Evolutionary conservation across 2,113 vertebrate species (phyloP).

Genomic region (Muntiacus muntjak): DNA sequence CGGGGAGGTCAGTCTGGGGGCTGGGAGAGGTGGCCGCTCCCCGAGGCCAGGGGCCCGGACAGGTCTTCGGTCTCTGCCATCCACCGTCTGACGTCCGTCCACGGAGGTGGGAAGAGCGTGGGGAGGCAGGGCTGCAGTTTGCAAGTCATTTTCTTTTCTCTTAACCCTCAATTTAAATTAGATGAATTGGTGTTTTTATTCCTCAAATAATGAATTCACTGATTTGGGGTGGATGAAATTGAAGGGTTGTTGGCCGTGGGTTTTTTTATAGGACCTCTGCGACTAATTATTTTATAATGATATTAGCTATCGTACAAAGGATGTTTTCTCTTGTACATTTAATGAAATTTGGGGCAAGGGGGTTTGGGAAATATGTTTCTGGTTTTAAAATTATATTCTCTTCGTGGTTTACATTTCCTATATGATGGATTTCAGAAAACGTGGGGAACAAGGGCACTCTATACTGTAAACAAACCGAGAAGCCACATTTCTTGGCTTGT

Average conservation of each 20-base stretch:
- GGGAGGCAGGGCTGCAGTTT: constrained; percentile 32
- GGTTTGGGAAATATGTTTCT: constrained; percentile 28
- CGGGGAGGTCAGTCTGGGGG: constrained; percentile 73
- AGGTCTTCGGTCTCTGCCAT: constrained; percentile 1
- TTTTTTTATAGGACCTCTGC: constrained; percentile 9
- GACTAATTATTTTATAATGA: constrained; percentile 44
- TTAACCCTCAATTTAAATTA: not conserved
- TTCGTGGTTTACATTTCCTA: constrained; percentile 34
- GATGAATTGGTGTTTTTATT: not conserved
- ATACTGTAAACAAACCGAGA: not conserved
- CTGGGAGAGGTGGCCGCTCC: constrained; percentile 76
- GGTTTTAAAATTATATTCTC: constrained; percentile 40
- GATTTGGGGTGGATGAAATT: not conserved
- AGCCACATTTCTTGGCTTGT: not conserved
- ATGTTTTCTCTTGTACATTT: constrained; percentile 37
- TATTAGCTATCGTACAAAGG: constrained; percentile 11
- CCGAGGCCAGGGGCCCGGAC: constrained; percentile 73
- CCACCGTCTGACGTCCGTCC: not conserved
- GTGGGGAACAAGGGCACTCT: not conserved
- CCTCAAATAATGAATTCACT: not conserved
- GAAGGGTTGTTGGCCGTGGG: not conserved
- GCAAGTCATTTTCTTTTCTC: constrained; percentile 3
- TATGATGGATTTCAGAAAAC: constrained; percentile 25
- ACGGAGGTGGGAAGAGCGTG: not conserved
- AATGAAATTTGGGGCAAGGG: not conserved